Evolutionary conservation across 2,797 vertebrate genomes (phyloP).

Genomic region (Neolamprologus multifasciatus): DNA sequence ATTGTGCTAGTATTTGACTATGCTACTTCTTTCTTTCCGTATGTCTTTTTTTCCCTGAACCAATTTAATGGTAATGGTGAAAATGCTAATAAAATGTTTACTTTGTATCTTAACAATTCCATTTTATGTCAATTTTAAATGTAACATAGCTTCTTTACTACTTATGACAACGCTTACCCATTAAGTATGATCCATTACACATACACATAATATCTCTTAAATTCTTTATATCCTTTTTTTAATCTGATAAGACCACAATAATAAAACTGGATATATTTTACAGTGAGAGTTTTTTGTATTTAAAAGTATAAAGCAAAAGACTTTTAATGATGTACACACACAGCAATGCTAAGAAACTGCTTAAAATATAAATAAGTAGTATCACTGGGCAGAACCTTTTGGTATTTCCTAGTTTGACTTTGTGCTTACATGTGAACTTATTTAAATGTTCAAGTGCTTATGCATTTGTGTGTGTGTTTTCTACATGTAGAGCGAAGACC

Average conservation of each 20-base stretch:
- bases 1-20: not conserved
- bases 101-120: not conserved
- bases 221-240: not conserved
- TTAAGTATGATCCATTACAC: not conserved
- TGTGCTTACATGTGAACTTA: not conserved
- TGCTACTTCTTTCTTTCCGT: not conserved
- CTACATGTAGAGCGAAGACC: not conserved
- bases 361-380: not conserved
- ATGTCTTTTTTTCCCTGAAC: not conserved
- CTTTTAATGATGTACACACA: not conserved
- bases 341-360: not conserved
- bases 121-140: not conserved
- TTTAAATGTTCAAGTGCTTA: not conserved
- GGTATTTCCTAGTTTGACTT: not conserved
- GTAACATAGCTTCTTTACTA: not conserved
- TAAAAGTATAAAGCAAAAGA: not conserved
- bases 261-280: not conserved
- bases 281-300: not conserved
- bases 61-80: not conserved
- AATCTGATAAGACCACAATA: not conserved
- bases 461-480: not conserved
- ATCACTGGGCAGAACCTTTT: not conserved
- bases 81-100: not conserved
- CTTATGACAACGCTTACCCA: not conserved
- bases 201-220: not conserved